These are phyloP conservation scores for Chrysodeixis includens DNA, from an alignment of 2,888 invertebrate species.

Conservation along the genomic window DNA sequence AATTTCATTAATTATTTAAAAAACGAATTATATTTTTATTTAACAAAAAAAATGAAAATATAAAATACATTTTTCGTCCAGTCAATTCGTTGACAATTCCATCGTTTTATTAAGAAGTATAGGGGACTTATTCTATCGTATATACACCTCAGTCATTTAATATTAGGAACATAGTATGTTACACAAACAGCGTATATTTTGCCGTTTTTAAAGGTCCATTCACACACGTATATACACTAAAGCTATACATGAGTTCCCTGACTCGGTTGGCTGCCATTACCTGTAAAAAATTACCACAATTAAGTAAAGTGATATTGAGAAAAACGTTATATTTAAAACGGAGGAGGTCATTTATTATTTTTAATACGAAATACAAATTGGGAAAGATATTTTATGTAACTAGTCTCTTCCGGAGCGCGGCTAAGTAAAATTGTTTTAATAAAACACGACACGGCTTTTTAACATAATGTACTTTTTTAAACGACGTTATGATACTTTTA, in stretches of 20 bases:
- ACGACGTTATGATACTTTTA: not conserved
- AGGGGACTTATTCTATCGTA: conserved; percentile 56
- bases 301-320: conserved; percentile 60
- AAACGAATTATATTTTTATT: not conserved
- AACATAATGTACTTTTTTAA: conserved; percentile 6
- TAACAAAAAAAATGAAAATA: not conserved
- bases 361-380: conserved; percentile 60
- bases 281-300: conserved; percentile 74
- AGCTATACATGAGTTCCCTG: conserved; percentile 83
- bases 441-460: conserved; percentile 35
- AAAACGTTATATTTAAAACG: conserved; percentile 55
- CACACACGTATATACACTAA: conserved; percentile 61
- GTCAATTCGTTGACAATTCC: conserved; percentile 15
- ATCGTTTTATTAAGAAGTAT: conserved; percentile 35
- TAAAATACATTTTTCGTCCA: conserved; percentile 6
- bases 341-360: conserved; percentile 58
- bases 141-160: conserved; percentile 71
- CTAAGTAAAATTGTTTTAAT: conserved; percentile 51
- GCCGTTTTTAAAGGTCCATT: conserved; percentile 40
- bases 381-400: conserved; percentile 52
- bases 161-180: conserved; percentile 67
- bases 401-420: conserved; percentile 32
- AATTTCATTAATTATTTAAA: not conserved
- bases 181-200: conserved; percentile 54
- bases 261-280: conserved; percentile 77